These are phyloP conservation scores for Muschampia plurimacula DNA, from an alignment of 2,888 invertebrate species.

Conservation along the genomic window DNA sequence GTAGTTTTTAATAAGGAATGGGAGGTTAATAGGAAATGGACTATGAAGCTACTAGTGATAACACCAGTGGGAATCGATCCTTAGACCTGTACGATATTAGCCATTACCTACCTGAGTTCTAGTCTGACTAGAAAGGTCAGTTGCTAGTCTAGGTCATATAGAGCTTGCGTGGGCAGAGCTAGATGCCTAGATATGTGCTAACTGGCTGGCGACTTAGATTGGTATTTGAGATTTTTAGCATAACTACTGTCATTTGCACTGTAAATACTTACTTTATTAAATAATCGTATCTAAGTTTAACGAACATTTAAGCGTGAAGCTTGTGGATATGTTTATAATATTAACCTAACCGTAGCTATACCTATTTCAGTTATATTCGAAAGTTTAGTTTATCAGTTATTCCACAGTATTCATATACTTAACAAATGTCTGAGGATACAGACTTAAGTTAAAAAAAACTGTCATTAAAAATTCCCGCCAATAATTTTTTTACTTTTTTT, in stretches of 20 bases:
- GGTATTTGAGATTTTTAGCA: slow-evolving; percentile 13
- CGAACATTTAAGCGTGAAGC: neutral
- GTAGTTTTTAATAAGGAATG: too few relatives aligned
- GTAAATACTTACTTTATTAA: neutral
- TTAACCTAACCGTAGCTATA: too few relatives aligned
- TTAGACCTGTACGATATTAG: slow-evolving; percentile 27
- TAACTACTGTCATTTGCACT: neutral
- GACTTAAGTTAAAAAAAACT: neutral
- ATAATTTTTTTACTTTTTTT: slow-evolving; percentile 4
- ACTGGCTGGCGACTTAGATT: slow-evolving; percentile 17
- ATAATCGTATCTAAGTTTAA: too few relatives aligned
- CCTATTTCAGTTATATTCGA: too few relatives aligned
- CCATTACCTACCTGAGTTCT: slow-evolving; percentile 37
- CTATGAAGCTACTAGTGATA: too few relatives aligned
- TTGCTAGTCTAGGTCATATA: slow-evolving; percentile 47
- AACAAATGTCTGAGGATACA: too few relatives aligned
- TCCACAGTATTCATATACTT: too few relatives aligned
- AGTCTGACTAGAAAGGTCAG: slow-evolving; percentile 44
- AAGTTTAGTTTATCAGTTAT: too few relatives aligned
- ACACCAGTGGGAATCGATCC: neutral
- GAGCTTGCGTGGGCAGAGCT: slow-evolving; percentile 42
- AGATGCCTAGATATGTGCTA: slow-evolving; percentile 36
- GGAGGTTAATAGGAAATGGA: neutral
- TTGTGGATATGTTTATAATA: neutral
- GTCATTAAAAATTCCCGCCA: slow-evolving; percentile 19